These are phyloP conservation scores for Pachyseris speciosa DNA, from an alignment of 64 coral and sea anemone species.

Conservation along the genomic window DNA sequence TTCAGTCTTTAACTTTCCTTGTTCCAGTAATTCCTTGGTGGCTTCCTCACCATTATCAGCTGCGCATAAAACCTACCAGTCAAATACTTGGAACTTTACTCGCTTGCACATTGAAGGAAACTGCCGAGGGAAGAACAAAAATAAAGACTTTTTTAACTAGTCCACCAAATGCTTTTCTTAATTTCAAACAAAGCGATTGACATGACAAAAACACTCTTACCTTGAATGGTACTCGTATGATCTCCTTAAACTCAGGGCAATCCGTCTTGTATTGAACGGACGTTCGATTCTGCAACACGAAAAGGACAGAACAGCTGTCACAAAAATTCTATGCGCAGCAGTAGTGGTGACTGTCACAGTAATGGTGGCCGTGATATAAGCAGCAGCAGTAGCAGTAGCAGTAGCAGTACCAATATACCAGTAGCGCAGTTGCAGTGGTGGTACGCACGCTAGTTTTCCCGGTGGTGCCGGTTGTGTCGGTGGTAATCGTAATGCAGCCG, in stretches of 20 bases:
- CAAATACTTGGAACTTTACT: constrained; percentile 64
- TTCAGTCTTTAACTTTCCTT: no score
- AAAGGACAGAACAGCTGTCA: background rate
- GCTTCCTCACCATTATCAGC: no score
- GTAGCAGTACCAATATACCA: no score
- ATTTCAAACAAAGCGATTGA: background rate
- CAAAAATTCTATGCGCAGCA: no score
- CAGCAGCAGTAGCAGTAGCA: no score
- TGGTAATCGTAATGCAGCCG: no score
- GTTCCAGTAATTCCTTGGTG: no score
- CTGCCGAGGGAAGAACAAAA: constrained; percentile 9
- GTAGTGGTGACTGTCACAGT: no score
- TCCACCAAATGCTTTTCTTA: background rate
- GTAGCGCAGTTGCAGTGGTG: no score
- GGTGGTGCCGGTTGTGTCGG: no score
- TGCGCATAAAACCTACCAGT: constrained; percentile 42
- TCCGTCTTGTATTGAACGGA: constrained; percentile 59
- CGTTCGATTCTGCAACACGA: background rate
- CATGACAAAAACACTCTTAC: background rate
- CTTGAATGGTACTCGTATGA: constrained; percentile 58
- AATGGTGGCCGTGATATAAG: no score
- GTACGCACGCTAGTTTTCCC: no score
- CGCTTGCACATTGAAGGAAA: constrained; percentile 80
- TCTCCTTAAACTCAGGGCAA: constrained; percentile 66
- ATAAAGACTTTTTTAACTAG: background rate